Conservation (phyloP, 2,888 invertebrate genomes). For the Spodoptera picta region DNA sequence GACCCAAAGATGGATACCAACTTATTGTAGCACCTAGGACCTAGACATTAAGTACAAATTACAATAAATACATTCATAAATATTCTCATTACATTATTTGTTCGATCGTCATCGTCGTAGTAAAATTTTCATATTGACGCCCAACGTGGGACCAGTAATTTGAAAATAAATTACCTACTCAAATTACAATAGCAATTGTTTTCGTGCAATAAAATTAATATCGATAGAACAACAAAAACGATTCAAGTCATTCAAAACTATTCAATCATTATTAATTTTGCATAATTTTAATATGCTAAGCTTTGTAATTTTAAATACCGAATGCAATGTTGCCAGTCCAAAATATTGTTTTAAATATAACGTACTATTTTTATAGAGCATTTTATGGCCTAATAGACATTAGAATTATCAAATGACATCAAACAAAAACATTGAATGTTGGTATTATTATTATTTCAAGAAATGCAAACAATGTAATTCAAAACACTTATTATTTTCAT, state of each 20-base stretch:
- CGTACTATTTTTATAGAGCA: neutral
- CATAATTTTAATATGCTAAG: neutral
- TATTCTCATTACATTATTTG: neutral
- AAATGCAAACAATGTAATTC: conserved; percentile 50
- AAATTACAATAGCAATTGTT: neutral
- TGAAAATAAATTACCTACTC: neutral
- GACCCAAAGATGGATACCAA: conserved; percentile 70
- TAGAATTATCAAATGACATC: neutral
- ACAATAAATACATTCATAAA: neutral
- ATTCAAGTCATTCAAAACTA: no score
- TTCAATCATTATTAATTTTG: no score
- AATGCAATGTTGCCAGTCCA: neutral
- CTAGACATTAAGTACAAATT: conserved; percentile 48
- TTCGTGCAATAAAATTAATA: no score
- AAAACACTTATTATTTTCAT: conserved; percentile 59
- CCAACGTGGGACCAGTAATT: conserved; percentile 3
- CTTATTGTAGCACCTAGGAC: conserved; percentile 64
- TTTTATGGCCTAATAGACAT: neutral
- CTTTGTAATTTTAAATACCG: conserved; percentile 6
- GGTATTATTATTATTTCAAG: no score
- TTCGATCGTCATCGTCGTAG: neutral
- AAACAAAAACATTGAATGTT: conserved; percentile 15
- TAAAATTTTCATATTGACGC: conserved; percentile 1
- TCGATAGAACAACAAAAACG: no score
- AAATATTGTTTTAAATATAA: conserved; percentile 8